Conservation (phyloP, 1,140 invertebrate genomes). For the Parapsyche elsis region DNA sequence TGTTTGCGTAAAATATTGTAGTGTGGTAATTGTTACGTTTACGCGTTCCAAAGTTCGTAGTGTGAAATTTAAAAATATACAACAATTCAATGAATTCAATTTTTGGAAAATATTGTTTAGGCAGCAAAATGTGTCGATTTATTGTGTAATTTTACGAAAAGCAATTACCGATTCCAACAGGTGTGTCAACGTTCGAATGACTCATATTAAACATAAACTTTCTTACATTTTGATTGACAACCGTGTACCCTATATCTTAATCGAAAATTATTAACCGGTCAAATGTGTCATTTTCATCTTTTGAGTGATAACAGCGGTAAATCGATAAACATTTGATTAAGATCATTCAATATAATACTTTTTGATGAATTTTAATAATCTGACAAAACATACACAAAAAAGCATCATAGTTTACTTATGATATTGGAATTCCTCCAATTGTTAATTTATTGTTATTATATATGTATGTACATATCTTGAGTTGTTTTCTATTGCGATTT, state of each 20-base stretch:
- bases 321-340: not conserved
- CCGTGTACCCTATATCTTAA: too few relatives aligned
- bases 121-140: not conserved
- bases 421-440: not conserved
- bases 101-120: not conserved
- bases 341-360: not conserved
- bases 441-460: not conserved
- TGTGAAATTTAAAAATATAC: not conserved
- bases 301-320: too few relatives aligned
- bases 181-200: conserved; percentile 4
- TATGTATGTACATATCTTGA: not conserved
- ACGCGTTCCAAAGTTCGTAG: not conserved
- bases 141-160: not conserved
- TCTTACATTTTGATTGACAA: not conserved
- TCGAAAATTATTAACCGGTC: too few relatives aligned
- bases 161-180: not conserved
- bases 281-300: too few relatives aligned
- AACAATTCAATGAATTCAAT: not conserved
- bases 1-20: not conserved
- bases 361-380: not conserved
- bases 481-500: not conserved
- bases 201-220: not conserved
- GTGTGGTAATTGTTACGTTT: not conserved
- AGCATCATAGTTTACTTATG: not conserved
- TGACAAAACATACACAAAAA: not conserved